phyloP scores from a whole-genome alignment of 2,797 vertebrate genomes.

The Paramormyrops hopkinsi region DNA sequence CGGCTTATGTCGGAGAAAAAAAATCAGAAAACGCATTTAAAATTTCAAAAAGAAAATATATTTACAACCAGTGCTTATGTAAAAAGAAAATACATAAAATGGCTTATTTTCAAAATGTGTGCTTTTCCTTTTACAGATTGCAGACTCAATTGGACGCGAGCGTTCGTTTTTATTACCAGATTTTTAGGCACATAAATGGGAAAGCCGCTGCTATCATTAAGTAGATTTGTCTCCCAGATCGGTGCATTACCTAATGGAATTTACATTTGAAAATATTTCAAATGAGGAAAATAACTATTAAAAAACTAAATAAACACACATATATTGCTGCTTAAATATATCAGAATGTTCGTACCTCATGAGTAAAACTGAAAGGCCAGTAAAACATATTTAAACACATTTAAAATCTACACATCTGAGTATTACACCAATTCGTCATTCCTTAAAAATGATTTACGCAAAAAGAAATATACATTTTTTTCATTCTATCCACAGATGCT shows the following conservation, averaged over 20 bases:
- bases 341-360: not conserved
- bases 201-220: not conserved
- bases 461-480: slow-evolving; percentile 7
- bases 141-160: not conserved
- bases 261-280: slow-evolving; percentile 8
- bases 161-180: not conserved
- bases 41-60: slow-evolving; percentile 24
- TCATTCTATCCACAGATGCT: not conserved
- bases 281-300: not conserved
- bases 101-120: slow-evolving; percentile 19
- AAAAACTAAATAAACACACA: slow-evolving; percentile 8
- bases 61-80: slow-evolving; percentile 26
- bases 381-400: slow-evolving; percentile 6
- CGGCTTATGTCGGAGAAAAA: not conserved
- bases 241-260: not conserved
- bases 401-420: slow-evolving; percentile 14
- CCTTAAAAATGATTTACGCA: not conserved
- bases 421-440: slow-evolving; percentile 7
- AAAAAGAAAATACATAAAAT: slow-evolving; percentile 19
- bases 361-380: not conserved
- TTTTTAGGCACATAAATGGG: slow-evolving; percentile 24
- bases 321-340: slow-evolving; percentile 24
- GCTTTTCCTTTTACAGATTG: slow-evolving; percentile 20
- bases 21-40: slow-evolving; percentile 10
- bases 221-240: not conserved